phyloP scores from a whole-genome alignment of 2,888 invertebrate species.

The Glaucopsyche alexis region DNA sequence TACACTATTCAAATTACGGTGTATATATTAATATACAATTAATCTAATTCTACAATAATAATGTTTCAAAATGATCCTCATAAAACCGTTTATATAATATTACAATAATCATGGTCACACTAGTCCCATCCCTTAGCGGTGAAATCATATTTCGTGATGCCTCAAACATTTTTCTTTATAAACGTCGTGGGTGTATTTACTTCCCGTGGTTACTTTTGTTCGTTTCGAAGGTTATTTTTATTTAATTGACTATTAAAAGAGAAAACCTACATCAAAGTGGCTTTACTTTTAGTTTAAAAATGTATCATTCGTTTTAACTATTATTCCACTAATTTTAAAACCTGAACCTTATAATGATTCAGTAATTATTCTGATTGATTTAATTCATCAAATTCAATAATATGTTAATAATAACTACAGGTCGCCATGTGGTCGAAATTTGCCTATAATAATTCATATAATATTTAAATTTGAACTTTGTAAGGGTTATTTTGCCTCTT shows the following conservation, averaged over 20 bases:
- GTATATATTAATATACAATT: too few relatives aligned
- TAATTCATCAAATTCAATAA: too few relatives aligned
- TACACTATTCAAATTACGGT: too few relatives aligned
- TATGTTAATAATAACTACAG: too few relatives aligned
- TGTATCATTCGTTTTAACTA: background rate
- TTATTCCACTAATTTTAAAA: too few relatives aligned
- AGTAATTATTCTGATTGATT: too few relatives aligned
- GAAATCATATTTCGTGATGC: slow-evolving; percentile 58
- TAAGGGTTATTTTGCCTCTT: too few relatives aligned
- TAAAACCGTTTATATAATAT: background rate
- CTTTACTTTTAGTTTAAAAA: background rate
- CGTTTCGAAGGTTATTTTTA: slow-evolving; percentile 11
- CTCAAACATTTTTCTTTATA: slow-evolving; percentile 67
- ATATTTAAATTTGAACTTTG: too few relatives aligned
- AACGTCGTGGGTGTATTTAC: slow-evolving; percentile 48
- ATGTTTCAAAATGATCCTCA: background rate
- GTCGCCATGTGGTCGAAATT: too few relatives aligned
- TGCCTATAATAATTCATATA: too few relatives aligned
- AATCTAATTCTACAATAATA: too few relatives aligned
- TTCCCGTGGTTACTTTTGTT: slow-evolving; percentile 30
- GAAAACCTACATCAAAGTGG: background rate
- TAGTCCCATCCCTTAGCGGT: slow-evolving; percentile 49
- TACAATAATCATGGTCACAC: slow-evolving; percentile 43
- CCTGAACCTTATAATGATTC: too few relatives aligned
- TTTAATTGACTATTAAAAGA: slow-evolving; percentile 12